Evolutionary conservation across 2,113 vertebrate genomes (phyloP), one percentile per base, ranked within the genome.

Genomic region (Aviceda subcristata): DNA sequence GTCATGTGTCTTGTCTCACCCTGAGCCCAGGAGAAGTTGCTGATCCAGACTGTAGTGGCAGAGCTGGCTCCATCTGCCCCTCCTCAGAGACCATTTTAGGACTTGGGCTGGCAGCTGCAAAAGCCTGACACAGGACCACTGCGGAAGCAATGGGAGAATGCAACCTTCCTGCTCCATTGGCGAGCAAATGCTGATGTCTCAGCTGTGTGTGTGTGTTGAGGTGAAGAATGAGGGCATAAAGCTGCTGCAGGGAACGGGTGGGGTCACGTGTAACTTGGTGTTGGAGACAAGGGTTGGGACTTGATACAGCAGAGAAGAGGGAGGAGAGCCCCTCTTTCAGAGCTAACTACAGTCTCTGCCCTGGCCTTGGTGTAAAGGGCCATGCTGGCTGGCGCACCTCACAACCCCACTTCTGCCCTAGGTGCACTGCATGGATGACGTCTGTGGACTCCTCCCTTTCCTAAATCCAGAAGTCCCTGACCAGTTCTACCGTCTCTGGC

Each of bases 401-500:
- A 46, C 60, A n/a, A 17, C 23, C 21, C 56, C 46, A 6, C 34
- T 88, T 85, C 63, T 88, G 86, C 64, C 68, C 22, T 95, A 99
- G 99, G 99, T 99, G 78, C 99, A 99, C 97, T 99, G 99, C 97
- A 99, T 99, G 99, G 99, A 99, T 74, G 99, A 99, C 1, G 99
- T 99, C 55, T 99, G 99, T 63, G 99, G 99, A 79, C 99, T 99
- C 68, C 98, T 99, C 92, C 99, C 99, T 91, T 99, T 99, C 97
- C 98, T 99, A 90, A 99, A 99, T 95, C 99, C 99, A 0, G 99
- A 99, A 96, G 98, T 99, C 94, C 99, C 99, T 41, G 99, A 99
- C 98, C 99, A 99, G 98, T 99, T 99, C 97, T 99, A 99, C 97
- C 98, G 99, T 91, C 99, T 99, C 77, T 99, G 99, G 99, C 99